Evolutionary conservation across 2,797 vertebrate species (phyloP).

Genomic region (Notolabrus celidotus): DNA sequence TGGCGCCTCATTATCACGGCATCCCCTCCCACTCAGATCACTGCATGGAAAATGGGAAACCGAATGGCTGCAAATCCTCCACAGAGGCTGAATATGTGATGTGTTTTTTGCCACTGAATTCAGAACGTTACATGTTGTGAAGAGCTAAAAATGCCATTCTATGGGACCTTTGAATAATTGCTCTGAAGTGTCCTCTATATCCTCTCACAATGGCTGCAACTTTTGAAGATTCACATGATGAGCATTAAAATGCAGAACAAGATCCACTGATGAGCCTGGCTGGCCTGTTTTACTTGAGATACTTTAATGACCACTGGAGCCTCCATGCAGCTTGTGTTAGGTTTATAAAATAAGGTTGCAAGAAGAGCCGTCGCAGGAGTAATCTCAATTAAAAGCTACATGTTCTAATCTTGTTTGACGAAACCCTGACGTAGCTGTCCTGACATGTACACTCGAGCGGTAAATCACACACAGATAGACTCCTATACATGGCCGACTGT

Average conservation of each 20-base stretch:
- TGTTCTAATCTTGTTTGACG: conserved; percentile 69
- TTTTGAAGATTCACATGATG: conserved; percentile 23
- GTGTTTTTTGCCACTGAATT: no score
- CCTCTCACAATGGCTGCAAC: neutral
- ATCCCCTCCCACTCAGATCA: no score
- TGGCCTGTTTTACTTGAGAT: conserved; percentile 42
- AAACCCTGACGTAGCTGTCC: conserved; percentile 53
- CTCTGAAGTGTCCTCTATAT: neutral
- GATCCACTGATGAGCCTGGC: conserved; percentile 19
- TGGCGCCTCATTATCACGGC: no score
- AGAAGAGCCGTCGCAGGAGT: conserved; percentile 21
- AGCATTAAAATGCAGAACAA: conserved; percentile 28
- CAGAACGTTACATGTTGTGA: no score
- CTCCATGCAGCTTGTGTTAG: conserved; percentile 18
- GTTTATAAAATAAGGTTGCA: conserved; percentile 38
- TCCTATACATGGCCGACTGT: conserved; percentile 28
- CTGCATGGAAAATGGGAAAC: no score
- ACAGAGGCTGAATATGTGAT: no score
- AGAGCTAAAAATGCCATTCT: no score
- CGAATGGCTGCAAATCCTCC: no score
- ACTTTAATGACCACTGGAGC: conserved; percentile 41
- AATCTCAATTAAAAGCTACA: conserved; percentile 76
- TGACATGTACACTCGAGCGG: conserved; percentile 69
- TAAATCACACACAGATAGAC: conserved; percentile 67
- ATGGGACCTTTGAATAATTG: no score